phyloP scores from a whole-genome alignment of 2,113 vertebrate genomes.

The Xenopus tropicalis region DNA sequence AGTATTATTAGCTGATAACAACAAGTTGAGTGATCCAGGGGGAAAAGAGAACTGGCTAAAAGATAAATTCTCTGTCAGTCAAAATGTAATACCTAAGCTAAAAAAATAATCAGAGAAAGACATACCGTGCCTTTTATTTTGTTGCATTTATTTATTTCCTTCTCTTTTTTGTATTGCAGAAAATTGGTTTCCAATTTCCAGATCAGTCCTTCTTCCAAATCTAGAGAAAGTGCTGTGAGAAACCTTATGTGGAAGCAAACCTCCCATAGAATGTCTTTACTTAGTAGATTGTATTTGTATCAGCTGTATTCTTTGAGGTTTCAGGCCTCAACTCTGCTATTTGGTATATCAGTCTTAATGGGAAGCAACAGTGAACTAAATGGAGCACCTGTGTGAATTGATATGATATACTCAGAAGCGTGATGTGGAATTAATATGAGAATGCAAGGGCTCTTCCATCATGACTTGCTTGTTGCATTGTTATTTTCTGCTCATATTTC shows the following conservation, averaged over 20 bases:
- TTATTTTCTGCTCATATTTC: background rate
- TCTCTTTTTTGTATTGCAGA: constrained; percentile 47
- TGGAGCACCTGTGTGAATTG: background rate
- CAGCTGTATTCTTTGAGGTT: no score
- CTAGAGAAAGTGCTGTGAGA: constrained; percentile 11
- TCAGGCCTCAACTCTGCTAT: background rate
- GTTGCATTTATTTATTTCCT: background rate
- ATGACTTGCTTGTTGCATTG: background rate
- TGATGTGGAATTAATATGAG: background rate
- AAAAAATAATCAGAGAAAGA: constrained; percentile 58
- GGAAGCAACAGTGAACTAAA: background rate
- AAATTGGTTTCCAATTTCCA: constrained; percentile 50
- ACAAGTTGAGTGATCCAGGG: constrained; percentile 59
- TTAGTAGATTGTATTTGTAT: no score
- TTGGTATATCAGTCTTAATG: background rate
- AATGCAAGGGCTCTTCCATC: background rate
- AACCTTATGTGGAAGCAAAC: background rate
- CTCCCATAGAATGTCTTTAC: no score
- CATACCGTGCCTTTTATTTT: constrained; percentile 53
- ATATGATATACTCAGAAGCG: background rate
- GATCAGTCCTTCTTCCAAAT: constrained; percentile 49
- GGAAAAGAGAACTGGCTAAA: constrained; percentile 57
- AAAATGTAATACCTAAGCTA: constrained; percentile 55
- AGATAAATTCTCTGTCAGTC: constrained; percentile 74
- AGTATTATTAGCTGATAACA: constrained; percentile 65